Evolutionary conservation across 1,140 invertebrate species (phyloP), one percentile per base, ranked within the genome.

Genomic region (Drosophila prosaltans): DNA sequence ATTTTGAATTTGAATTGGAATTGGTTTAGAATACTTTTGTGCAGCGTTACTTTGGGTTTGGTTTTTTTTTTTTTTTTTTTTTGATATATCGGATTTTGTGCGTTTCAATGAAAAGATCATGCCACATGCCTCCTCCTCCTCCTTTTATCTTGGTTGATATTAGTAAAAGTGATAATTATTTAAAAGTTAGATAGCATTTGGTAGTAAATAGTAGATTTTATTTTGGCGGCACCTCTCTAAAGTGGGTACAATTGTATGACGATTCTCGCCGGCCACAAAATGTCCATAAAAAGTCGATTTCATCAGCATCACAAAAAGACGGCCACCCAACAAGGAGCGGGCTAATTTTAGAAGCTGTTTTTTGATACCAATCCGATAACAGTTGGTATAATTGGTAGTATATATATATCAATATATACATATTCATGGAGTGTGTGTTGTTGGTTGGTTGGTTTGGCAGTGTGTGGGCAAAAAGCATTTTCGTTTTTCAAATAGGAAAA

Each of bases 211-310:
- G 61, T 61, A 10, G n/a, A 51, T 10, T 45, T 67, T 26, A 43
- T 69, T 64, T 55, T 41, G 21, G 61, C 51, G 57, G 71, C 80
- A 94, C 94, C 94, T 94, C 81, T 97, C 95, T 43, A 98, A 93
- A 51, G 95, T 95, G 9, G 98, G 98, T 70, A 95, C 95, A 84
- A 98, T 98, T 88, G 95, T 96, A 84, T 95, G 94, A 91, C 97
- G 97, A 93, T 98, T 96, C 93, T 98, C 97, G 16, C 98, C 98
- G 48, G 98, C 98, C 28, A 99, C 98, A 93, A 99, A 99, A 93
- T 99, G 99, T 9, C 98, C 98, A 92, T 99, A 99, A 93, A 99
- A 99, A 21, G 98, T 98, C 1, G 94, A 93, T 92, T 98, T 98
- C 97, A 99, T 99, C 43, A 98, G 73, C n/a, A 93, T 80, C 16